Evolutionary conservation across 2,113 vertebrate species (phyloP).

Genomic region (Megalops atlanticus): DNA sequence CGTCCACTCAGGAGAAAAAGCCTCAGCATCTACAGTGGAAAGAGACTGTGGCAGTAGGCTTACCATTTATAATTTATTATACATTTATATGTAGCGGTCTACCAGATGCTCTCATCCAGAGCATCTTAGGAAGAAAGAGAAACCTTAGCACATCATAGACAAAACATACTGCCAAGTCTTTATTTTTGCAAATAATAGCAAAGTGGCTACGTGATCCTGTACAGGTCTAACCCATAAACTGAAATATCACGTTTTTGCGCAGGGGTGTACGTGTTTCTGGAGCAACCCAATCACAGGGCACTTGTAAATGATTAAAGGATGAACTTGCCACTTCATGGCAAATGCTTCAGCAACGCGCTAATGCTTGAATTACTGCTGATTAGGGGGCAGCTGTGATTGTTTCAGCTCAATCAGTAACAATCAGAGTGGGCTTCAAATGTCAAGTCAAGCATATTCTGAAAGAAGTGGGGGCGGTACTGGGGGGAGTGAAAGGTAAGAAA

Average conservation of each 20-base stretch:
- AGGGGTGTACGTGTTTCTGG: not conserved
- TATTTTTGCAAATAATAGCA: not conserved
- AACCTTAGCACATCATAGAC: too few species aligned
- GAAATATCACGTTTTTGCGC: not conserved
- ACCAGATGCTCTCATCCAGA: too few species aligned
- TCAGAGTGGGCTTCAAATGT: not conserved
- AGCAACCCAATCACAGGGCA: not conserved
- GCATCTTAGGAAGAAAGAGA: too few species aligned
- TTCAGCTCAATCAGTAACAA: conserved; percentile 20
- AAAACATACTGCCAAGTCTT: not conserved
- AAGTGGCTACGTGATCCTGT: not conserved
- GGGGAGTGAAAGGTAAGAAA: not conserved
- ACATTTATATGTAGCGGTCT: too few species aligned
- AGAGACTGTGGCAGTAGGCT: too few species aligned
- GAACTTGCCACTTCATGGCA: not conserved
- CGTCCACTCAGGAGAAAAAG: too few species aligned
- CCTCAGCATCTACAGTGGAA: too few species aligned
- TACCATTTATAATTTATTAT: too few species aligned
- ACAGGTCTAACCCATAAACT: not conserved
- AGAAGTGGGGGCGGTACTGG: not conserved
- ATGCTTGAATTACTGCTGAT: not conserved
- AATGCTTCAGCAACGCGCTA: not conserved
- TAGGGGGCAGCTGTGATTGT: not conserved
- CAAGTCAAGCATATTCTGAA: not conserved
- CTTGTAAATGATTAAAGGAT: not conserved